Evolutionary conservation across 2,113 vertebrate species (phyloP), one percentile per base, ranked within the genome.

Genomic region (Gorilla gorilla): DNA sequence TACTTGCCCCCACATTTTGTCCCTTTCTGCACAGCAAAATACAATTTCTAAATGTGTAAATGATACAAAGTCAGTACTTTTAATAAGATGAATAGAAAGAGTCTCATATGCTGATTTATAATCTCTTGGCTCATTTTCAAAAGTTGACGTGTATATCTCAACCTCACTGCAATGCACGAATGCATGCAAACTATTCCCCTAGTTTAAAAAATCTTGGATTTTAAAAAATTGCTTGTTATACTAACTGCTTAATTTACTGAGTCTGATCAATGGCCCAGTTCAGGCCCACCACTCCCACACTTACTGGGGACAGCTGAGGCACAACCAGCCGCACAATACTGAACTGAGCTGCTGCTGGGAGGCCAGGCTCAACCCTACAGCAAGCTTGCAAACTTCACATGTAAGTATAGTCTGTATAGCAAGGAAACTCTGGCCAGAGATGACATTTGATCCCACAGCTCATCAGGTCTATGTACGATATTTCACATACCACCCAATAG

Each of bases 241-340:
- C 91, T 97, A 95, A 96, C 86, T 95, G 88, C 95, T 98, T 97
- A 83, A 95, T 97, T 98, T 97, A 97, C 97, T 97, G 61, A 89
- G 66, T 97, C 88, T 89, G 87, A 27, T 94, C 43, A 79, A 23
- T 27, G 84, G 85, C 95, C 94, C 57, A 8, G 20, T 22, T 45
- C 48, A 66, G 96, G 59, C 55, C 94, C 75, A 80, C 94, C 83
- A 80, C 64, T 78, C 85, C 79, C 85, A 93, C 14, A 38, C 72
- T 83, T 61, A 85, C 40, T 23, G 68, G 35, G 80, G 92, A 91
- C 55, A 78, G 17, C 57, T 25, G 52, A 86, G 75, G 72, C 52
- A 61, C 20, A 72, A 12, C 50, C 92, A 85, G 68, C 70, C 76
- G 35, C 59, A 94, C 17, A 3, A 52, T 5, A 20, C 84, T 38